phyloP scores from a whole-genome alignment of 2,888 invertebrate genomes.

The Formica aserva region DNA sequence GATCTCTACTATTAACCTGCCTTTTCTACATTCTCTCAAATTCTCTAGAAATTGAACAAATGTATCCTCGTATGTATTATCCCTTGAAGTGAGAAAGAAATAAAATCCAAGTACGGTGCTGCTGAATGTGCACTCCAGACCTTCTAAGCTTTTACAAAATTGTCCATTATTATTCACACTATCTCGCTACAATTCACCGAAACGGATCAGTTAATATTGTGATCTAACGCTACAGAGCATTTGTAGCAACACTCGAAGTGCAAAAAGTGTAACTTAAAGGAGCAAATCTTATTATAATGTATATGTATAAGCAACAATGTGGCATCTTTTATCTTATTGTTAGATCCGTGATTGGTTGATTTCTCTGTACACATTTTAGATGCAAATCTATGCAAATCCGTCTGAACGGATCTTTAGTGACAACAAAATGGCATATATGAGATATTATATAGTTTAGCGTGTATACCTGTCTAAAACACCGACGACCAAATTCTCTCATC shows the following conservation, averaged over 20 bases:
- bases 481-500: neutral
- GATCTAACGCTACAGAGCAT: neutral
- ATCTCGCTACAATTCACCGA: neutral
- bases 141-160: neutral
- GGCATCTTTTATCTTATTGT: conserved; percentile 15
- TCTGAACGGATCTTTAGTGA: neutral
- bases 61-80: neutral
- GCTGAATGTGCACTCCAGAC: neutral
- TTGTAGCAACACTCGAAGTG: neutral
- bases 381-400: conserved; percentile 20
- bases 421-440: no score
- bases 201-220: neutral
- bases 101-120: neutral
- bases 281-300: neutral
- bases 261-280: neutral
- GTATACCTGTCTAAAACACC: neutral
- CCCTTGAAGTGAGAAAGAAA: neutral
- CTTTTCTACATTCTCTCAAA: neutral
- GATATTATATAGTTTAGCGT: neutral
- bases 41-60: neutral
- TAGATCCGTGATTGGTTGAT: neutral
- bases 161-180: neutral
- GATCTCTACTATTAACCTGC: neutral
- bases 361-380: neutral
- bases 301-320: neutral